Percentiles rank a stretch among this genome's conserved stretches.
These are phyloP conservation scores for Atrichornis clamosus DNA, from an alignment of 2,113 vertebrate genomes.

Conservation along the genomic window DNA sequence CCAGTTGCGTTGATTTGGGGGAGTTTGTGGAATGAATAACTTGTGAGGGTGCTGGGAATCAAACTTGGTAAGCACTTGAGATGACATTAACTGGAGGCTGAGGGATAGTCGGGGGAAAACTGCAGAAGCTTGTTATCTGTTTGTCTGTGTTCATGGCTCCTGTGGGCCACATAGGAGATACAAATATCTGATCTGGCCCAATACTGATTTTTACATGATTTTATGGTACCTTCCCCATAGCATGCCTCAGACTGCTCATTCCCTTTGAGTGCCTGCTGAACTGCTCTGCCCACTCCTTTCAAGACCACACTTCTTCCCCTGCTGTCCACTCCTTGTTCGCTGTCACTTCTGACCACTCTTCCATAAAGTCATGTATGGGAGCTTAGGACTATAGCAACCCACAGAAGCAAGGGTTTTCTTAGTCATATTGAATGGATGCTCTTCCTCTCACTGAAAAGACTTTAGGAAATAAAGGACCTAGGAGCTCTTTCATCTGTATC, in stretches of 20 bases:
- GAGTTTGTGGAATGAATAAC: not conserved
- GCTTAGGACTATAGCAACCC: not conserved
- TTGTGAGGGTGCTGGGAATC: not conserved
- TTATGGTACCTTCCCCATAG: not conserved
- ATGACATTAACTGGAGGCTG: not conserved
- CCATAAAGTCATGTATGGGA: not conserved
- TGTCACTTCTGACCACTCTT: not conserved
- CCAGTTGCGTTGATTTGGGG: fast-evolving
- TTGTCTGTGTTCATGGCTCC: not conserved
- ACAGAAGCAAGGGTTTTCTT: not conserved
- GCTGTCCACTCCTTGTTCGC: not conserved
- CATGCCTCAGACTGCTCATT: not conserved
- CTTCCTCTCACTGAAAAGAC: not conserved
- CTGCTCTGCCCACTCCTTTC: not conserved
- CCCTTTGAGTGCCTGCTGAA: not conserved
- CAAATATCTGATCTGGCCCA: not conserved
- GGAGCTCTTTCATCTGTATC: not conserved
- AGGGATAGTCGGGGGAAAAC: not conserved
- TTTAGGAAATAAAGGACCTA: not conserved
- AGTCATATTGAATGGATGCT: not conserved
- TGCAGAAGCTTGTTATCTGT: not conserved
- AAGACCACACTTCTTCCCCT: not conserved
- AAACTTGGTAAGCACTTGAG: not conserved
- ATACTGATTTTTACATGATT: not conserved
- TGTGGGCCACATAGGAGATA: not conserved